phyloP scores from a whole-genome alignment of 2,888 invertebrate genomes.

The Pachycephus smyrnensis region DNA sequence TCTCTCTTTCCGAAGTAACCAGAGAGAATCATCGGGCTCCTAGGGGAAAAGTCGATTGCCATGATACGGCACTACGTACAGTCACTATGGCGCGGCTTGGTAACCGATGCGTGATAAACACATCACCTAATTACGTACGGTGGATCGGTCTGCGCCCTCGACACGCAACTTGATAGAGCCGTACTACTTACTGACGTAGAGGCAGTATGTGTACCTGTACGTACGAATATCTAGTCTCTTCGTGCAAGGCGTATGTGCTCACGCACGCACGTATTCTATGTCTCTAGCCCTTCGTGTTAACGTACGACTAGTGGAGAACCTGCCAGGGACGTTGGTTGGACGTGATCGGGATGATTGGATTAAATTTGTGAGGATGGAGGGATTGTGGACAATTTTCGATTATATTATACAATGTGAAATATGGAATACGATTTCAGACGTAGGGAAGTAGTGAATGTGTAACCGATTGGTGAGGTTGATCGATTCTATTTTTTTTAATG shows the following conservation, averaged over 20 bases:
- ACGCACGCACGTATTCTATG: background rate
- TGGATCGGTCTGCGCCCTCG: slow-evolving; percentile 48
- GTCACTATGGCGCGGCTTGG: slow-evolving; percentile 45
- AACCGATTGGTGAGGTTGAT: background rate
- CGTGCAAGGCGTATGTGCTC: slow-evolving; percentile 10
- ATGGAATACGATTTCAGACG: background rate
- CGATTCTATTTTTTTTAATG: background rate
- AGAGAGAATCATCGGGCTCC: background rate
- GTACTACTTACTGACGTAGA: slow-evolving; percentile 10
- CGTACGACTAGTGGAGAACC: background rate
- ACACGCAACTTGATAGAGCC: slow-evolving; percentile 41
- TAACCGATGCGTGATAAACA: slow-evolving; percentile 60
- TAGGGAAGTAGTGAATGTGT: background rate
- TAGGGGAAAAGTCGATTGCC: background rate
- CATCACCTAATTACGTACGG: slow-evolving; percentile 63
- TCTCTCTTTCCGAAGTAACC: background rate
- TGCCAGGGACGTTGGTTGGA: background rate
- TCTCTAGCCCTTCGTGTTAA: background rate
- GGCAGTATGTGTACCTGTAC: slow-evolving; percentile 15
- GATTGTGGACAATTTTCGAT: background rate
- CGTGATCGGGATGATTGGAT: background rate
- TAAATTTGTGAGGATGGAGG: background rate
- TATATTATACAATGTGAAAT: background rate
- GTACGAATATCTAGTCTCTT: slow-evolving; percentile 18
- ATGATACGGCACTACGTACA: background rate